Evolutionary conservation across 2,888 invertebrate genomes (phyloP).

Genomic region (Anodontia alba): DNA sequence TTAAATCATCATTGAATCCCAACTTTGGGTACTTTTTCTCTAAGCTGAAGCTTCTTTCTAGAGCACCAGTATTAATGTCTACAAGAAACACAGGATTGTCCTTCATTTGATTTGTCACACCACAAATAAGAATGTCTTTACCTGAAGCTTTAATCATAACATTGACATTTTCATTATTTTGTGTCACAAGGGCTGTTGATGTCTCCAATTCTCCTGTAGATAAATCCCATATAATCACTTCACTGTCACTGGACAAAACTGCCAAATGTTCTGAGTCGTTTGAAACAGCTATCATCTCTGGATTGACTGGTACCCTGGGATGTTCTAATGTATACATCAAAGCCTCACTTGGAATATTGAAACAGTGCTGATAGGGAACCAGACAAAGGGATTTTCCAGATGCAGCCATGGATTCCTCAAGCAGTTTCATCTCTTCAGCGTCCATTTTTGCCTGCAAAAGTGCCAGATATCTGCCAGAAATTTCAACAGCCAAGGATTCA

Average conservation of each 20-base stretch:
- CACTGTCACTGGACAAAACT: constrained; percentile 60
- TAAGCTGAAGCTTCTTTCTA: constrained; percentile 55
- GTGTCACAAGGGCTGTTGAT: constrained; percentile 39
- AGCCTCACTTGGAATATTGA: constrained; percentile 62
- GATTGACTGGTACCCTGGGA: constrained; percentile 85
- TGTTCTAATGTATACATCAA: constrained; percentile 64
- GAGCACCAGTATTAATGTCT: constrained; percentile 58
- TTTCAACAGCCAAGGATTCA: constrained; percentile 96
- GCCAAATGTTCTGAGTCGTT: constrained; percentile 63
- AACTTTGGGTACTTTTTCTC: constrained; percentile 67
- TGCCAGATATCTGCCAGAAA: constrained; percentile 95
- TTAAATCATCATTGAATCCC: constrained; percentile 66
- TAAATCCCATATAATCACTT: constrained; percentile 69
- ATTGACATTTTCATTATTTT: constrained; percentile 59
- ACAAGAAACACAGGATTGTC: constrained; percentile 66
- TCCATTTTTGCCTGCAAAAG: constrained; percentile 52
- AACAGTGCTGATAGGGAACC: constrained; percentile 67
- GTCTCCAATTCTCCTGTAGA: constrained; percentile 67
- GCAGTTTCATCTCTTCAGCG: constrained; percentile 56
- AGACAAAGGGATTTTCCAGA: constrained; percentile 83
- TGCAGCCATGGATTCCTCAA: constrained; percentile 57
- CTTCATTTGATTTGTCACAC: constrained; percentile 63
- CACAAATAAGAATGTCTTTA: constrained; percentile 59
- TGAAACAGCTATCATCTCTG: constrained; percentile 55
- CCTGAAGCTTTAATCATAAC: constrained; percentile 55